Conservation (phyloP, 2,888 invertebrate genomes). For the Lypha dubia region DNA sequence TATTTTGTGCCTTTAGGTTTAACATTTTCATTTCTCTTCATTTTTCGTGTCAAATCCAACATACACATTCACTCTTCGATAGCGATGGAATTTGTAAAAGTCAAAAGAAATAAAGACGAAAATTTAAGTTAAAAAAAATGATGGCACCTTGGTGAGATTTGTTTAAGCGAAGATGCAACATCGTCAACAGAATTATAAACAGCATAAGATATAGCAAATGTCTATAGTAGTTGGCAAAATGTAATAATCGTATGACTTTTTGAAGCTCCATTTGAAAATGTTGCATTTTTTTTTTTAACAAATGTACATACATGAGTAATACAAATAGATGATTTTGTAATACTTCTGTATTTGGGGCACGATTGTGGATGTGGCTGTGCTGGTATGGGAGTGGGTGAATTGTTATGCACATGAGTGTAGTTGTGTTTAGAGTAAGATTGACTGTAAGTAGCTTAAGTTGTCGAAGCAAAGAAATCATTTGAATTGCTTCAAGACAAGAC, state of each 20-base stretch:
- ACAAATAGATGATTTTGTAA: constrained; percentile 52
- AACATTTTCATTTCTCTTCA: constrained; percentile 16
- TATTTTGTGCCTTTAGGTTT: constrained; percentile 10
- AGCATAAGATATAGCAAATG: constrained; percentile 36
- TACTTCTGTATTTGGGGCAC: constrained; percentile 29
- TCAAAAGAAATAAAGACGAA: constrained; percentile 51
- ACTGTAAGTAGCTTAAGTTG: constrained; percentile 70
- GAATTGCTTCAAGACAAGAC: constrained; percentile 54
- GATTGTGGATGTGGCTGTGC: neutral
- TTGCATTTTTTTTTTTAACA: neutral
- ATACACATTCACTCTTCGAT: constrained; percentile 1
- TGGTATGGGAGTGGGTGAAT: constrained; percentile 8
- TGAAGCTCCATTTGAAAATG: neutral
- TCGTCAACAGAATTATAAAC: constrained; percentile 66
- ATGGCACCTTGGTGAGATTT: constrained; percentile 68
- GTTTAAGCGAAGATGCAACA: constrained; percentile 39
- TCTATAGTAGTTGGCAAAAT: neutral
- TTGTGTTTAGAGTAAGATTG: constrained; percentile 60
- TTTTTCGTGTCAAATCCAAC: constrained; percentile 14
- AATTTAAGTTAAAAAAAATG: constrained; percentile 60
- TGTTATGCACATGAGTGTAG: constrained; percentile 30
- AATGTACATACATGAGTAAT: constrained; percentile 1
- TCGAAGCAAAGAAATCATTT: constrained; percentile 67
- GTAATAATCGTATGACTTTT: constrained; percentile 1
- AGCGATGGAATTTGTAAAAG: constrained; percentile 26